phyloP scores from a whole-genome alignment of 2,113 vertebrate genomes.

The Chrysemys picta region DNA sequence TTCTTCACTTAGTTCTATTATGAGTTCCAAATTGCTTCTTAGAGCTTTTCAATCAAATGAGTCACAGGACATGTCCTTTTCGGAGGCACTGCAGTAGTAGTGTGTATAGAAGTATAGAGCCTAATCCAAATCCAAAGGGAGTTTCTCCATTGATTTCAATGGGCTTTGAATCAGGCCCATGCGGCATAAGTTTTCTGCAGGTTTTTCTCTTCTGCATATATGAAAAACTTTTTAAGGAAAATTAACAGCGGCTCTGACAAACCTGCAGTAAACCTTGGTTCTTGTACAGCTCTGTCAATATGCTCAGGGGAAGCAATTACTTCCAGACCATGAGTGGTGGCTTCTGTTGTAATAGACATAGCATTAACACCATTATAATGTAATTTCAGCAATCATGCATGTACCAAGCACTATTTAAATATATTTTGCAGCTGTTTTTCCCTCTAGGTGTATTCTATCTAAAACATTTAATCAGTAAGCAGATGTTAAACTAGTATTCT shows the following conservation, averaged over 20 bases:
- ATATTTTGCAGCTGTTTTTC: neutral
- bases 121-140: neutral
- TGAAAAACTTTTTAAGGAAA: neutral
- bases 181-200: neutral
- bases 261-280: neutral
- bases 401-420: neutral
- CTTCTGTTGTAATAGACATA: neutral
- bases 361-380: neutral
- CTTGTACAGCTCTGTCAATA: neutral
- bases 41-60: conserved; percentile 28
- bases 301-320: neutral
- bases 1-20: conserved; percentile 1
- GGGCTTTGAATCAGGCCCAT: neutral
- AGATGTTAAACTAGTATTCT: neutral
- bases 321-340: neutral
- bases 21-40: conserved; percentile 38
- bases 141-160: neutral
- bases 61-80: neutral
- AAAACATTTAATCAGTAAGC: neutral
- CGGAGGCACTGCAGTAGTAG: neutral
- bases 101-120: neutral
- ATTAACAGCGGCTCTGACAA: neutral
- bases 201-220: neutral
- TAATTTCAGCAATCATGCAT: neutral
- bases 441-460: neutral